Evolutionary conservation across 2,888 invertebrate genomes (phyloP), one percentile per base, ranked within the genome.

Genomic region (Neocrepidodera transversa): DNA sequence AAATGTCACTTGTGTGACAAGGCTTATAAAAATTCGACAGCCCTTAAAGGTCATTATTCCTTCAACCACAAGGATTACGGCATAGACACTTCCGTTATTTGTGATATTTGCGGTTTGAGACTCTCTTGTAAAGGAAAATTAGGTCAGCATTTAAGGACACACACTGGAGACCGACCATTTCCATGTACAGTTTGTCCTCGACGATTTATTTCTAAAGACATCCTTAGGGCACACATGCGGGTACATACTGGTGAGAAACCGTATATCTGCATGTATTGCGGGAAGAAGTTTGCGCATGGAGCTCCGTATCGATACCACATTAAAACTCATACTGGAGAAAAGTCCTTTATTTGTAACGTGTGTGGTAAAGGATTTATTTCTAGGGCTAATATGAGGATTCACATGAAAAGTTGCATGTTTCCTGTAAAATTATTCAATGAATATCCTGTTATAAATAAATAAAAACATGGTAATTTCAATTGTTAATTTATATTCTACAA

Each of bases 291-390:
- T 78, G 82, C 82, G 20, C 84, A 85, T 76, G 79, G 83, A 16
- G 83, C 83, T 65, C 84, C 84, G 43, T 82, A 85, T 58, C 83
- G 83, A 66, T 84, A 84, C 65, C 85, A 85, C 75, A 83, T 84
- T 73, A 77, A 85, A 76, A 84, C 83, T 72, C 85, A 84, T 78
- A 83, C 82, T 66, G 84, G 84, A 53, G 82, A 82, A 62, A 79
- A 83, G 62, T 85, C 84, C 0, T 85, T 83, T 77, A 81, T 82
- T 54, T 68, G 62, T 51, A 58, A 47, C 30, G 58, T 65, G 28
- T 67, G 66, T 40, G 63, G 58, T 14, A 68, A 64, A 51, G 61
- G 62, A 3, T 67, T 65, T 40, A 67, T 67, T 30, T 62, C 64
- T 16, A 66, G 65, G 30, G 65, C 56, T 3, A 66, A 67, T 20